Base-by-base conservation (phyloP, 2,888 invertebrate species). In the Andrena fulva region DNA sequence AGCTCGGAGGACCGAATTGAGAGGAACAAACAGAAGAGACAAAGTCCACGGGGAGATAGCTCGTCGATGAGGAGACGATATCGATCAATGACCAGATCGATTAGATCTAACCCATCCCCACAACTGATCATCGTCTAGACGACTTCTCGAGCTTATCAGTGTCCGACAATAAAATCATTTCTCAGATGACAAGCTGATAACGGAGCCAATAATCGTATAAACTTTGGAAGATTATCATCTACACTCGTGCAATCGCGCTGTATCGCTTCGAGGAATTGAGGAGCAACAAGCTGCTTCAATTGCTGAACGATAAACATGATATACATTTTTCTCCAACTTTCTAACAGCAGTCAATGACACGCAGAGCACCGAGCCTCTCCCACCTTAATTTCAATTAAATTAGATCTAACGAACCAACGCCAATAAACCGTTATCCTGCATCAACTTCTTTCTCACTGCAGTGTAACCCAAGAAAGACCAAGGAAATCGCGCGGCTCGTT, bases 111-210 rank as follows among this genome's bases (percentile, higher is more conserved):
- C 54, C 50, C 42, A 29, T 48, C 56, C 54, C 73, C 54, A 68
- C 27, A 24, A 73, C 77, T 87, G 85, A 87, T 85, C 87, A 66
- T 83, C 69, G 83, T 87, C 83, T 81, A 80, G 74, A 80, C 83
- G 48, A 80, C 67, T 87, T 83, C 74, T 78, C 80, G 48, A 24
- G 59, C 66, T 76, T 85, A 86, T 87, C 86, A 64, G 24, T 24
- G 16, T 29, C 50, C 64, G 64, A 78, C 64, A 87, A 82, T 76
- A 74, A 66, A 67, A 86, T 86, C 85, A 59, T 68, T 85, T 31
- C 42, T 20, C 24, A 20, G 78, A 82, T 82, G 64, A 29, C 64
- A 69, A 42, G 24, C 27, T 50, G 62, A 72, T 54, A 54, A 60
- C 59, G 16, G 24, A 20, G 12, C 24, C 60, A 10, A 50, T 35